These are phyloP conservation scores for Archivesica marissinica DNA, from an alignment of 1,140 invertebrate genomes.

Conservation along the genomic window DNA sequence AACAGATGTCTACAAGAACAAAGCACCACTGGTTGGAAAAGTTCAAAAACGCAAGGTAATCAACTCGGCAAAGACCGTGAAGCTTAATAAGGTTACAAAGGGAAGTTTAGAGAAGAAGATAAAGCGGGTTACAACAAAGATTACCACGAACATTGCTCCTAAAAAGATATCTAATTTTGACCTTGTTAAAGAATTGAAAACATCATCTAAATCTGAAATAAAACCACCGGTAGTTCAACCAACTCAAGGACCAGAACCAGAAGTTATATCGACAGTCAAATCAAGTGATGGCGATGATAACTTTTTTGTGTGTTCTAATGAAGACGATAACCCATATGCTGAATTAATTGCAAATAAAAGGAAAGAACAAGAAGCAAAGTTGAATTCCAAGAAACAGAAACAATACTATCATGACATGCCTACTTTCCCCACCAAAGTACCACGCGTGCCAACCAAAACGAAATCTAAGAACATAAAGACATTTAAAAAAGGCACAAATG, in stretches of 20 bases:
- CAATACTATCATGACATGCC: neutral
- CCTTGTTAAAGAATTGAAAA: neutral
- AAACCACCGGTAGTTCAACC: neutral
- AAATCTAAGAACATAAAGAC: neutral
- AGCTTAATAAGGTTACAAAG: neutral
- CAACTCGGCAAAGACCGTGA: neutral
- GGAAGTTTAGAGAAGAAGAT: neutral
- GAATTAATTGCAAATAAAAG: constrained; percentile 14
- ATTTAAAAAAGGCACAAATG: neutral
- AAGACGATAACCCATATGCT: constrained; percentile 4
- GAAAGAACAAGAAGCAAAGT: neutral
- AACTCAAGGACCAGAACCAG: neutral
- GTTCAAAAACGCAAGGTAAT: constrained; percentile 10
- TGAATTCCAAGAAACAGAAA: neutral
- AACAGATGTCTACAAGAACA: neutral
- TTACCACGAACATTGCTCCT: neutral
- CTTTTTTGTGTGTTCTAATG: constrained; percentile 29
- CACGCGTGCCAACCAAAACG: neutral
- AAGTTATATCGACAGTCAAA: neutral
- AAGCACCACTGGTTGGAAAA: constrained; percentile 5
- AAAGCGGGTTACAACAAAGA: neutral
- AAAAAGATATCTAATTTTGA: neutral
- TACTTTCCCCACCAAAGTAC: neutral
- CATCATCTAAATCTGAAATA: neutral
- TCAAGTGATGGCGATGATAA: neutral